Conservation (phyloP, 2,888 invertebrate species). For the Pristionchus japonicus region DNA sequence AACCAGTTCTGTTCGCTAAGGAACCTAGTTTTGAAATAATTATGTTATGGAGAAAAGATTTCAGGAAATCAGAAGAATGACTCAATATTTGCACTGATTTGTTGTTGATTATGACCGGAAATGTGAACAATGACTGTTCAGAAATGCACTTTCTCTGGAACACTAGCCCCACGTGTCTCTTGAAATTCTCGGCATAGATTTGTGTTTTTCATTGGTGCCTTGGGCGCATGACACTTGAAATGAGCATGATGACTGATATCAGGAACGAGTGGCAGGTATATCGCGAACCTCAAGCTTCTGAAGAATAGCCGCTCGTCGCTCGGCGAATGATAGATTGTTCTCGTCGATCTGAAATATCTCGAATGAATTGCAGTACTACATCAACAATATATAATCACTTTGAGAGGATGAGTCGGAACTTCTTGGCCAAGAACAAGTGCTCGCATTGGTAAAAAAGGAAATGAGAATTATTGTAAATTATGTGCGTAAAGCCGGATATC, state of each 20-base stretch:
- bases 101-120: neutral
- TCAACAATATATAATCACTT: neutral
- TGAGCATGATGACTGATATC: neutral
- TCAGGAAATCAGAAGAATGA: neutral
- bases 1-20: too few relatives aligned
- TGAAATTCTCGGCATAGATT: neutral
- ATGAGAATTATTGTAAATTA: too few relatives aligned
- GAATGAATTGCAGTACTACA: neutral
- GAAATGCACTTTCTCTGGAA: neutral
- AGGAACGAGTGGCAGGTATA: neutral
- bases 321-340: slow-evolving; percentile 57
- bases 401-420: too few relatives aligned
- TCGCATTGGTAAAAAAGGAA: too few relatives aligned
- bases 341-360: neutral
- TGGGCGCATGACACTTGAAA: neutral
- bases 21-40: too few relatives aligned
- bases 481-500: too few relatives aligned
- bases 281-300: slow-evolving; percentile 59
- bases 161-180: neutral
- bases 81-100: neutral
- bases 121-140: neutral
- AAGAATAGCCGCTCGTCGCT: slow-evolving; percentile 60
- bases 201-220: neutral
- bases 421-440: too few relatives aligned
- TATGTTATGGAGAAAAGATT: too few relatives aligned